Conservation (phyloP, 2,888 invertebrate genomes). For the Dynastes tityus region DNA sequence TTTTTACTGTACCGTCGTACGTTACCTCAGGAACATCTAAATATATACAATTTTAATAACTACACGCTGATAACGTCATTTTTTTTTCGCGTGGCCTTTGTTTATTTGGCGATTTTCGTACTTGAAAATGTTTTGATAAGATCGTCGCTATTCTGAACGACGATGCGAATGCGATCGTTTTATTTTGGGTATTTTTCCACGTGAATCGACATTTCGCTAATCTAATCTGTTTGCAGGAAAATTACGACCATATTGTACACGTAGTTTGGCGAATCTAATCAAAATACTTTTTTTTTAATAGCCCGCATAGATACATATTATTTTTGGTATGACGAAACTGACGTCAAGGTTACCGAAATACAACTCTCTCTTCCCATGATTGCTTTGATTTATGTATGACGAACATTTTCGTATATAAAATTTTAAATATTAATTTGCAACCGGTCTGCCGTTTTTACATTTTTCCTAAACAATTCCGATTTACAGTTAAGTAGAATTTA, state of each 20-base stretch:
- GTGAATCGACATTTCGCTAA: background rate
- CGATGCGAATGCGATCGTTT: background rate
- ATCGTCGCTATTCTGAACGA: background rate
- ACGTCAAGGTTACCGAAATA: constrained; percentile 20
- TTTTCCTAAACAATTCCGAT: too few species aligned
- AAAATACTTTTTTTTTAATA: constrained; percentile 18
- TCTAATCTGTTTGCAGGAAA: constrained; percentile 9
- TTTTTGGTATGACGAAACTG: constrained; percentile 21
- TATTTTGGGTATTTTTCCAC: constrained; percentile 4
- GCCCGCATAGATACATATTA: constrained; percentile 8
- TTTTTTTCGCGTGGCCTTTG: constrained; percentile 3
- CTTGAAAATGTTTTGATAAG: background rate
- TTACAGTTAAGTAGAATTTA: too few species aligned
- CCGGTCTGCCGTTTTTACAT: too few species aligned
- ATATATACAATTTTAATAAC: background rate
- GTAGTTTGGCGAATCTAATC: constrained; percentile 5
- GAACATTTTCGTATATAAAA: constrained; percentile 1
- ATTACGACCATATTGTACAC: background rate
- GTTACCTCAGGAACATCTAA: too few species aligned
- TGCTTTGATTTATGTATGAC: background rate
- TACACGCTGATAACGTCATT: background rate
- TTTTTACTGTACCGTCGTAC: too few species aligned
- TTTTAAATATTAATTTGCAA: too few species aligned
- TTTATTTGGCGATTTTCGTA: constrained; percentile 1
- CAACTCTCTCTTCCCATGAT: background rate